Evolutionary conservation across 2,113 vertebrate genomes (phyloP).

Genomic region (Poicephalus meyeri): DNA sequence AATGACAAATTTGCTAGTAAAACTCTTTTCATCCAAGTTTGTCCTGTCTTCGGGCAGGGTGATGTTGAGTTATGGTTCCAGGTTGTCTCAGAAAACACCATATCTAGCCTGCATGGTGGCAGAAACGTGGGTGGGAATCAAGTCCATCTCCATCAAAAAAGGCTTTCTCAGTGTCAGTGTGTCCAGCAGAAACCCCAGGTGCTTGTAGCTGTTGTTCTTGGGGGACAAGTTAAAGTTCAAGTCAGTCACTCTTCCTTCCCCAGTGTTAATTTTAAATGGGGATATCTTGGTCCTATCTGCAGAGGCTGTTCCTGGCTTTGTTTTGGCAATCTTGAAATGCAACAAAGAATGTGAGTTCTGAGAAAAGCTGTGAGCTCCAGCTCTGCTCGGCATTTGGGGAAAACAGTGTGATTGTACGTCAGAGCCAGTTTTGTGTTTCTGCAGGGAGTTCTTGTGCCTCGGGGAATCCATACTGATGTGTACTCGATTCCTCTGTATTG

Average conservation of each 20-base stretch:
- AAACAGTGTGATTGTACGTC: not conserved
- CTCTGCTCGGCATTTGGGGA: not conserved
- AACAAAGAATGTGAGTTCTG: not conserved
- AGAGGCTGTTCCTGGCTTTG: not conserved
- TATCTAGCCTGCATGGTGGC: not conserved
- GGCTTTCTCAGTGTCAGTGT: fast-evolving
- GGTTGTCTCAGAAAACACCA: not conserved
- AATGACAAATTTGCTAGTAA: not conserved
- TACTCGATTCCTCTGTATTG: not conserved
- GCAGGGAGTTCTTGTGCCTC: not conserved
- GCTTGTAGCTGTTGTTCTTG: not conserved
- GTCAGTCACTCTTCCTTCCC: not conserved
- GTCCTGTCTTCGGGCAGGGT: not conserved
- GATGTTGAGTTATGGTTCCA: not conserved
- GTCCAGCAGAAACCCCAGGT: not conserved
- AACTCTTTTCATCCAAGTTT: not conserved
- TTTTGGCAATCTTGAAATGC: not conserved
- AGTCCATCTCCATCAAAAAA: not conserved
- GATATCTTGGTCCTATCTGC: not conserved
- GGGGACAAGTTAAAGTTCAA: not conserved
- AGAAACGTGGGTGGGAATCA: fast-evolving
- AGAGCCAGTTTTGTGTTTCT: not conserved
- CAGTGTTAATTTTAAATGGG: fast-evolving
- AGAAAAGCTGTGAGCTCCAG: not conserved
- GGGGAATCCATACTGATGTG: not conserved